These are phyloP conservation scores for Parazoanthus atlanticus DNA, from an alignment of 92 coral and sea anemone genomes.

Conservation along the genomic window DNA sequence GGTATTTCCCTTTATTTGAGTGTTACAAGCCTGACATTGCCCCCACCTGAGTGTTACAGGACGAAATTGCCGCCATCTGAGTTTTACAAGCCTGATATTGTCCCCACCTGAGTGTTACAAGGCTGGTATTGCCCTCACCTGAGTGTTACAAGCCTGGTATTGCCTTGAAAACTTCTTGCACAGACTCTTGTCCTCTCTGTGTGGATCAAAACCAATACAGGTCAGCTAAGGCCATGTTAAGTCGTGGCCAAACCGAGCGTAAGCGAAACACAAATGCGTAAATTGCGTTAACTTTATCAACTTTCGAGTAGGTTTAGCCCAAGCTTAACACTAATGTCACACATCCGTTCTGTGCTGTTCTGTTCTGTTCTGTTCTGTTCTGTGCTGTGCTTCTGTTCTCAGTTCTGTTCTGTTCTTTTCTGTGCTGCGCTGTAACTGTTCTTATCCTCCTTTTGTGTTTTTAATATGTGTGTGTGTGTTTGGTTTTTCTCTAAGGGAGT, in stretches of 20 bases:
- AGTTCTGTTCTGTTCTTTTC: background rate
- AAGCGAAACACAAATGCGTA: too few species aligned
- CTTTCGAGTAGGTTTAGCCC: too few species aligned
- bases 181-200: conserved; percentile 59
- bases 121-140: too few species aligned
- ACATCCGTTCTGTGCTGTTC: background rate
- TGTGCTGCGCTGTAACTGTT: too few species aligned
- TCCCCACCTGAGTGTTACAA: background rate
- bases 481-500: too few species aligned
- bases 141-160: conserved; percentile 29
- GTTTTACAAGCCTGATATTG: conserved; percentile 31
- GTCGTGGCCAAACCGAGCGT: too few species aligned
- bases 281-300: too few species aligned
- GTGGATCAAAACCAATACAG: background rate
- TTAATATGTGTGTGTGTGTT: too few species aligned
- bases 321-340: background rate
- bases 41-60: background rate
- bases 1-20: too few species aligned
- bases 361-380: background rate
- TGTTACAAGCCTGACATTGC: conserved; percentile 32
- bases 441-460: too few species aligned
- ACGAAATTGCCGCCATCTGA: too few species aligned
- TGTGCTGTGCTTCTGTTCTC: background rate
- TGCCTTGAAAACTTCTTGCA: conserved; percentile 60
- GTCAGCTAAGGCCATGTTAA: too few species aligned